These are phyloP conservation scores for Balaeniceps rex DNA, from an alignment of 2,113 vertebrate species.

Conservation along the genomic window DNA sequence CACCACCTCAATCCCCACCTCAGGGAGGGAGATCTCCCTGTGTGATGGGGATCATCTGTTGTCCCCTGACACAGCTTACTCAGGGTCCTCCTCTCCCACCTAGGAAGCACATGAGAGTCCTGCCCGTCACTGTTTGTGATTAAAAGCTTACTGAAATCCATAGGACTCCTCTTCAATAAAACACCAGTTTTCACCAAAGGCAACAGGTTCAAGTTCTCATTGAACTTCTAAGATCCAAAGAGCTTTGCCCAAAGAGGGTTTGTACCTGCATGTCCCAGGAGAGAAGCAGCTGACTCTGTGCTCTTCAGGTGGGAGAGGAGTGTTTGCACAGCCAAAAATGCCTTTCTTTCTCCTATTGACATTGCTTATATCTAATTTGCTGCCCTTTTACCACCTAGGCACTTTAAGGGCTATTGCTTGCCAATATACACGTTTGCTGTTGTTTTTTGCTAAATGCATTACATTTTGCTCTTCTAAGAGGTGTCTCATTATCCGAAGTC, in stretches of 20 bases:
- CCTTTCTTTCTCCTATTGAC: neutral
- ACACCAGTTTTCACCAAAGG: neutral
- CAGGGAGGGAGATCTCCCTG: neutral
- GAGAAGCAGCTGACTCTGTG: neutral
- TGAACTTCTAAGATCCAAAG: neutral
- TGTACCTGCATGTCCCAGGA: neutral
- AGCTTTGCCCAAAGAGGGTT: neutral
- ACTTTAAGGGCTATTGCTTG: neutral
- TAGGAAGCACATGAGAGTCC: neutral
- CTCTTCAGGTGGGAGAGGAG: neutral
- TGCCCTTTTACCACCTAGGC: neutral
- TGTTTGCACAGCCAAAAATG: neutral
- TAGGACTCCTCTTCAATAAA: neutral
- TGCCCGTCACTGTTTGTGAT: neutral
- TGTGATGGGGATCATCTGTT: neutral
- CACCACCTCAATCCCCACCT: neutral
- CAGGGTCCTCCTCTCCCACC: neutral
- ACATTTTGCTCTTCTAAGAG: neutral
- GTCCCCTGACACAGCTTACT: neutral
- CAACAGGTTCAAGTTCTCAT: neutral
- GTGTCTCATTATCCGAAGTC: neutral
- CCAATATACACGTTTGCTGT: neutral
- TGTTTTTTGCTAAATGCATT: neutral
- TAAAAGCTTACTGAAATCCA: neutral
- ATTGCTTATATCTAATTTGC: neutral